These are phyloP conservation scores for Actinopyga echinites DNA, from an alignment of 53 echinoderm and acorn worm species.

Conservation along the genomic window DNA sequence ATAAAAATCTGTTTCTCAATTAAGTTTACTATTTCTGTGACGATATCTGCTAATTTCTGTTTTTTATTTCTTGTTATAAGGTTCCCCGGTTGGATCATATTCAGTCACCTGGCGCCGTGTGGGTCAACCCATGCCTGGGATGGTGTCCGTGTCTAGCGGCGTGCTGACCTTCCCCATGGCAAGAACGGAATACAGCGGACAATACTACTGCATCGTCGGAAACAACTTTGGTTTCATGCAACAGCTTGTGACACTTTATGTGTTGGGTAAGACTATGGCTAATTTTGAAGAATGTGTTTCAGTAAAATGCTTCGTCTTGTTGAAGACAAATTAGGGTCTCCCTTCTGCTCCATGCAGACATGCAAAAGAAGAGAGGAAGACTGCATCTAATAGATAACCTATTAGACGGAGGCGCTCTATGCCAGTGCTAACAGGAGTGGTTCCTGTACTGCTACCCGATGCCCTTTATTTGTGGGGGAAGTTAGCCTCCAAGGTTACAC, in stretches of 20 bases:
- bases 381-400: too few relatives aligned
- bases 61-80: conserved; percentile 13
- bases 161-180: conserved; percentile 71
- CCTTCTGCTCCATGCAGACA: too few relatives aligned
- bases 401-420: too few relatives aligned
- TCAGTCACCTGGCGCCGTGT: conserved; percentile 83
- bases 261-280: conserved; percentile 71
- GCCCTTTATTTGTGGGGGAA: too few relatives aligned
- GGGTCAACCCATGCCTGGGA: conserved; percentile 68
- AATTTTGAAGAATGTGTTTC: too few relatives aligned
- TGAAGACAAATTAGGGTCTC: too few relatives aligned
- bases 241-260: conserved; percentile 65
- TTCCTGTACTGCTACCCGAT: too few relatives aligned
- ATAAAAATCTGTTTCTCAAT: background rate
- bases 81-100: conserved; percentile 59
- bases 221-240: conserved; percentile 69
- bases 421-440: too few relatives aligned
- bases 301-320: too few relatives aligned
- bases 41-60: background rate
- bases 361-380: too few relatives aligned
- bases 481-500: too few relatives aligned
- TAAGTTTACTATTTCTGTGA: background rate
- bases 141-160: conserved; percentile 73
- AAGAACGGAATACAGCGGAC: conserved; percentile 70
- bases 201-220: conserved; percentile 86